These are phyloP conservation scores for Vireo altiloquus DNA, from an alignment of 2,113 vertebrate genomes.

Conservation along the genomic window DNA sequence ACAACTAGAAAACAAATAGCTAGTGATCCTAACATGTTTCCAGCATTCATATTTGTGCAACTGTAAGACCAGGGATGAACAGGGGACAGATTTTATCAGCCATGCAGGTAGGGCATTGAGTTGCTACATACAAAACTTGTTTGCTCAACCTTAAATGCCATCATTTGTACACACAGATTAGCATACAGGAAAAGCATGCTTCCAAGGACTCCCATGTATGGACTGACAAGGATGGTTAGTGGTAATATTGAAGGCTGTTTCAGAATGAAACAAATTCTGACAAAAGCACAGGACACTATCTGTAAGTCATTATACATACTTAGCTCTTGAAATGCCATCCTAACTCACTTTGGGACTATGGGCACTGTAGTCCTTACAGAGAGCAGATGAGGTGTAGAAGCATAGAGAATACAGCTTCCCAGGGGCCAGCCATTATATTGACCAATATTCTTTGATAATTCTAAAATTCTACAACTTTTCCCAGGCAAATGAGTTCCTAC, in stretches of 20 bases:
- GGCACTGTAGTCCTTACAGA: neutral
- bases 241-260: neutral
- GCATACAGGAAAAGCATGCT: accelerated
- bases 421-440: neutral
- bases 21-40: neutral
- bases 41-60: neutral
- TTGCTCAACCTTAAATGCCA: neutral
- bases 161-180: neutral
- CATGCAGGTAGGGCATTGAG: neutral
- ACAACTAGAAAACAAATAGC: neutral
- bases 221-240: neutral
- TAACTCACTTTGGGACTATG: neutral
- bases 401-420: neutral
- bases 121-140: neutral
- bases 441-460: neutral
- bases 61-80: neutral
- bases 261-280: neutral
- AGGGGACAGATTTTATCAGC: neutral
- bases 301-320: neutral
- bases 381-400: neutral
- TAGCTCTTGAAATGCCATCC: neutral
- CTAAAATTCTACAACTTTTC: neutral
- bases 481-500: neutral
- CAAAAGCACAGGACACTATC: neutral
- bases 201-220: accelerated